These are phyloP conservation scores for Steinernema carpocapsae DNA, from an alignment of 2,888 invertebrate species.

Conservation along the genomic window DNA sequence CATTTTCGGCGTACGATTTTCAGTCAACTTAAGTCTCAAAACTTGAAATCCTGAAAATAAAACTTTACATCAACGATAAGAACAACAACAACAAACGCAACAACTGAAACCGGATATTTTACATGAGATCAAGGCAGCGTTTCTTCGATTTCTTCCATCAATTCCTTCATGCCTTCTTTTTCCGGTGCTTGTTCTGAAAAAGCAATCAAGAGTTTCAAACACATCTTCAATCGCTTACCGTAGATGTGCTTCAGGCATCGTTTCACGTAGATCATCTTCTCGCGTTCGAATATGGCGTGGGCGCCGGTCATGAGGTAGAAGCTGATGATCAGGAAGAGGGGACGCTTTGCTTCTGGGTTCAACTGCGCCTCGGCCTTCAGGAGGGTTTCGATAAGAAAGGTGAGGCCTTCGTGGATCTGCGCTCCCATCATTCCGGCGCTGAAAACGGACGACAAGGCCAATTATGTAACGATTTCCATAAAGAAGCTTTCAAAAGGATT, in stretches of 20 bases:
- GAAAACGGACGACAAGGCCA: neutral
- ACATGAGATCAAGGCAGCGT: too few relatives aligned
- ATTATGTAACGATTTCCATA: too few relatives aligned
- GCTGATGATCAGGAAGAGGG: neutral
- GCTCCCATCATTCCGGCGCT: neutral
- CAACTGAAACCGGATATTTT: too few relatives aligned
- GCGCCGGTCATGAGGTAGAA: neutral
- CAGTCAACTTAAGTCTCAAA: too few relatives aligned
- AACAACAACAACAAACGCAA: too few relatives aligned
- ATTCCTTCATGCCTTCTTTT: too few relatives aligned
- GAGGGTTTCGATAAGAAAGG: neutral
- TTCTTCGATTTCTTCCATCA: too few relatives aligned
- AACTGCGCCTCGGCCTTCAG: neutral
- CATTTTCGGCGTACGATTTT: too few relatives aligned
- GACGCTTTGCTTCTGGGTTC: neutral
- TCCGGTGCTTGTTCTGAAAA: too few relatives aligned
- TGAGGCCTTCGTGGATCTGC: neutral
- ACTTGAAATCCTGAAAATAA: too few relatives aligned
- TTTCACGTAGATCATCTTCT: slow-evolving; percentile 2
- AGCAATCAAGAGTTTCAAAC: too few relatives aligned
- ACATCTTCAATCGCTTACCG: neutral
- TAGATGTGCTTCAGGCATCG: neutral
- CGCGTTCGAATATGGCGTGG: neutral
- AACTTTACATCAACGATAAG: too few relatives aligned
- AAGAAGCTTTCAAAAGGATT: neutral